Percentiles rank a stretch among this genome's conserved stretches.
These are phyloP conservation scores for Bothrops jararaca DNA, from an alignment of 2,113 vertebrate genomes.

Conservation along the genomic window DNA sequence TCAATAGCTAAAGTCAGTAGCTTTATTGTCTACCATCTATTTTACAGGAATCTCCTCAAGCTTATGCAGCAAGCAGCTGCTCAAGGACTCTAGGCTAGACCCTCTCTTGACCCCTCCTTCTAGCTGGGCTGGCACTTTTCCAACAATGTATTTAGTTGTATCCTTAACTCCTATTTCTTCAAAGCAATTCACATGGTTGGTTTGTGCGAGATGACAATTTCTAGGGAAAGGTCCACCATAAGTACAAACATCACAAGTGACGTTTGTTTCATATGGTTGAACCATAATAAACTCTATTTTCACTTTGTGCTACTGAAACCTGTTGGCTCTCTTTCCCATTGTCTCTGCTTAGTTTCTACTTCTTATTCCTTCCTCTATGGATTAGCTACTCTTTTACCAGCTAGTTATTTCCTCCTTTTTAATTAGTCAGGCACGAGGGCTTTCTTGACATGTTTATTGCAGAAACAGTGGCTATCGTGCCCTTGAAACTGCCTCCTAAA, in stretches of 20 bases:
- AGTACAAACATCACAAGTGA: neutral
- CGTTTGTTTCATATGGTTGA: neutral
- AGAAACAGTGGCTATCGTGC: neutral
- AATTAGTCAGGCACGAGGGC: neutral
- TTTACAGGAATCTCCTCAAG: neutral
- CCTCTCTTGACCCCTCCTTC: neutral
- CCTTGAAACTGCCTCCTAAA: neutral
- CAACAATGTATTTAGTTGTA: neutral
- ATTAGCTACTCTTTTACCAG: no score
- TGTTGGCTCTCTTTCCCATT: neutral
- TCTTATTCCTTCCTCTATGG: neutral
- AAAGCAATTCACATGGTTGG: neutral
- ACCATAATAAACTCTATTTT: no score
- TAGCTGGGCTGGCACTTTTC: neutral
- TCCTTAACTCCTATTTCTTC: neutral
- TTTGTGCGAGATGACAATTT: neutral
- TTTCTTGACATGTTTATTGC: no score
- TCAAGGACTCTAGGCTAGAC: neutral
- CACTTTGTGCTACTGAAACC: no score
- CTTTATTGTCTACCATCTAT: neutral
- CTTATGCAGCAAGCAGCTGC: neutral
- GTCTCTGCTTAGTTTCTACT: neutral
- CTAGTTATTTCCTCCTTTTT: neutral
- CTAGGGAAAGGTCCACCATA: no score
- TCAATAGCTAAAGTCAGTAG: neutral